Evolutionary conservation across 2,888 invertebrate genomes (phyloP), one percentile per base, ranked within the genome.

Genomic region (Drosophila subquinaria): DNA sequence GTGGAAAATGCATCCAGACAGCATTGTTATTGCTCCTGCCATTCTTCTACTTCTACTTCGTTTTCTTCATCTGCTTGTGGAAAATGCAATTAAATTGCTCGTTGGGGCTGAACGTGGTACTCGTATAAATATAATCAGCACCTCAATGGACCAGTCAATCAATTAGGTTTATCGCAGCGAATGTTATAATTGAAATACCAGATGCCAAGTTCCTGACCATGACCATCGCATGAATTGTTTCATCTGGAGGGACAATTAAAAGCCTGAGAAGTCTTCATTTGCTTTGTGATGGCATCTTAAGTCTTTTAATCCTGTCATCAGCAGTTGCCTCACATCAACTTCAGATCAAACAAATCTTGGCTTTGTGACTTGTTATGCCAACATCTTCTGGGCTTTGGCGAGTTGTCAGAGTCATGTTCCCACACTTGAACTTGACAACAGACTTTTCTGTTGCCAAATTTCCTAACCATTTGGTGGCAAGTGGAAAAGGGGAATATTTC

Each of bases 1-100:
- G 82, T 82, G 76, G 69, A 82, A 59, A 80, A 80, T 74, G 73
- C 73, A 72, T 56, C 57, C 69, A 66, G 69, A 66, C 69, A 43
- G 60, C 69, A 65, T 73, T 73, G 73, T 61, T 61, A 53, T 51
- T 71, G 56, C 70, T 50, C 48, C 69, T 57, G 63, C 40, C 35
- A 35, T 45, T 69, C 67, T 57, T 59, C 55, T 64, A 69, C 38
- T n/a, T 51, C 17, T 45, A 4, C 30, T 27, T 40, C 17, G 9
- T 33, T 43, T n/a, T 33, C 33, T 20, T 17, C 33, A n/a, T 17
- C n/a, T 47, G 63, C 61, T 76, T 76, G 77, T 75, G 82, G 72
- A 82, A 85, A 85, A 79, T 88, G 83, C 82, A 82, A 88, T 87
- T 88, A 80, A 85, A 83, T 80, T 76, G 82, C 81, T 77, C 62